Percentiles rank a stretch among this genome's conserved stretches.
Conservation (phyloP, 2,797 vertebrate species). For the Sitta carolinensis region DNA sequence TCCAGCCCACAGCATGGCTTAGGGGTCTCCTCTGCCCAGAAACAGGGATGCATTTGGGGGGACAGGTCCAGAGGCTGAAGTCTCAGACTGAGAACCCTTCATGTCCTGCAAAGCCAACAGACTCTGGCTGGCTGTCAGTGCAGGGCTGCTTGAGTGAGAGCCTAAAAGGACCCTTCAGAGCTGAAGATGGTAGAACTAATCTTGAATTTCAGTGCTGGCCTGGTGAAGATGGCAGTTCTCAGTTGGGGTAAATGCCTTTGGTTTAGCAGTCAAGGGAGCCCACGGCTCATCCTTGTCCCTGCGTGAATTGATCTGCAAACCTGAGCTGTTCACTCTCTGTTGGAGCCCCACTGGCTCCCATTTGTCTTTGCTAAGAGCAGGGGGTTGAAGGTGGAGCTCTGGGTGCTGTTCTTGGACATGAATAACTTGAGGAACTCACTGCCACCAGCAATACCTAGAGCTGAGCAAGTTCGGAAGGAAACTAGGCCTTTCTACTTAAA, state of each 20-base stretch:
- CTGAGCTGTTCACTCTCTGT: not conserved
- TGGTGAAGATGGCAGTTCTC: not conserved
- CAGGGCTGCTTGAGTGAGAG: not conserved
- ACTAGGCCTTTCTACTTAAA: not conserved
- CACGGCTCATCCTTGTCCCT: not conserved
- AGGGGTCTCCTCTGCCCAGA: not conserved
- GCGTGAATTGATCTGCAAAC: rapidly evolving
- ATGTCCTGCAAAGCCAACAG: not conserved
- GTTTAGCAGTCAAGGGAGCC: not conserved
- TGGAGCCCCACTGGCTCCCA: not conserved
- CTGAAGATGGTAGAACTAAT: not conserved
- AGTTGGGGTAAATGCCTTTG: not conserved
- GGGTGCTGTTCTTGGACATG: rapidly evolving
- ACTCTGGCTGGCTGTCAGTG: rapidly evolving
- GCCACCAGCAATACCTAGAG: not conserved
- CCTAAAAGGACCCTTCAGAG: not conserved
- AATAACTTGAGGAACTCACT: not conserved
- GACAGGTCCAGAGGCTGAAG: not conserved
- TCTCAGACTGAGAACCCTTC: not conserved
- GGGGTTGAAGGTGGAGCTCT: not conserved
- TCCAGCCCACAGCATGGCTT: rapidly evolving
- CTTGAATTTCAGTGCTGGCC: not conserved
- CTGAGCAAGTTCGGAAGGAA: not conserved
- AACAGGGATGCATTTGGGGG: not conserved
- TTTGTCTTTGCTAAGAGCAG: not conserved